Base-by-base conservation (phyloP, 2,888 invertebrate species). In the Apodemia hepburni region DNA sequence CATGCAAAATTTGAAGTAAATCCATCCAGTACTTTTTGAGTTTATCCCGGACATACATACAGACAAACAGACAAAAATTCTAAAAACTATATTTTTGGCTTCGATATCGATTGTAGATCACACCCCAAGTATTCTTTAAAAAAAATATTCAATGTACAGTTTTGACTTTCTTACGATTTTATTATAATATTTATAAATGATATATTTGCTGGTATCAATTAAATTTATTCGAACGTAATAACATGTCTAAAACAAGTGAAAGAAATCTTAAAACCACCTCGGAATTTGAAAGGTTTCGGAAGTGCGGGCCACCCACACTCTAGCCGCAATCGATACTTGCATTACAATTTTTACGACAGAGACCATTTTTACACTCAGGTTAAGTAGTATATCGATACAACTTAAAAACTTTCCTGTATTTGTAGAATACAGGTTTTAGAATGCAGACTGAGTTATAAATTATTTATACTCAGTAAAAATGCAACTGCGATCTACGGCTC, bases 231-330 rank as follows among this genome's bases (percentile, higher is more conserved):
- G 15, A 57, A 57, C 29, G 27, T 29, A n/a, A n/a, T n/a, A n/a
- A n/a, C n/a, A 22, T 22, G 54, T 57, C 54, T 57, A 57, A 12
- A 57, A 27, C 54, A 57, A 57, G 54, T 29, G 29, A 57, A 57
- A 57, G 54, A 57, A 57, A 57, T 57, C 54, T 57, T 29, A 15
- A 29, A 57, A 57, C 11, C 54, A 29, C 15, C 54, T 57, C n/a
- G 54, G 57, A 60, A 45, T 60, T 57, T 60, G 38, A 63, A 63
- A 60, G 60, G 60, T 60, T 63, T 62, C 58, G 59, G 33, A 38
- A 42, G 38, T 59, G 42, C 47, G 57, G 38, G 17, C 38, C 18
- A 18, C 63, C 45, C 47, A 60, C 47, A 60, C 38, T 60, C 49
- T n/a, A 33, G 61, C 33, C 33, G 49, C 33, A 61, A 54, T 47